Conservation (phyloP, 1,140 invertebrate species). For the Drosophila willistoni region DNA sequence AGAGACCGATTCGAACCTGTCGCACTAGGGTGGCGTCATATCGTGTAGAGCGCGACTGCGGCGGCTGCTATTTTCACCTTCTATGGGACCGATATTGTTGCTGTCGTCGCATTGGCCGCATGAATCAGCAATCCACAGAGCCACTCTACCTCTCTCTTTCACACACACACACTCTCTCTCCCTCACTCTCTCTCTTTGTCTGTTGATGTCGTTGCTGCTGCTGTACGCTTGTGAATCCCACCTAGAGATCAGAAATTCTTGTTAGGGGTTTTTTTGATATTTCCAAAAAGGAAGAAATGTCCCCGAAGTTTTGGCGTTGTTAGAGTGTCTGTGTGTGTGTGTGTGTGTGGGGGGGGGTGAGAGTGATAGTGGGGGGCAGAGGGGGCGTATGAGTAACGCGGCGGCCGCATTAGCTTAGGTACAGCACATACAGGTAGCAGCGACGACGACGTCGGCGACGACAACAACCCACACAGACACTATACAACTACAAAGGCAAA, state of each 20-base stretch:
- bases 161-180: neutral
- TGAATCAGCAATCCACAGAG: constrained; percentile 64
- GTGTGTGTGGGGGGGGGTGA: too few species aligned
- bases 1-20: constrained; percentile 54
- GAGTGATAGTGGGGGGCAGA: neutral
- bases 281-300: constrained; percentile 75
- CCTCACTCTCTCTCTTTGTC: constrained; percentile 30
- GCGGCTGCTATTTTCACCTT: constrained; percentile 76
- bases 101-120: constrained; percentile 69
- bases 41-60: constrained; percentile 38
- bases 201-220: constrained; percentile 2
- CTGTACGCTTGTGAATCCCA: constrained; percentile 61
- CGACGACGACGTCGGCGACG: constrained; percentile 23
- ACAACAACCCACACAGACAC: constrained; percentile 42
- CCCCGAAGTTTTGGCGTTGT: constrained; percentile 39
- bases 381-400: constrained; percentile 72
- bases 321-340: constrained; percentile 14
- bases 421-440: constrained; percentile 43
- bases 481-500: constrained; percentile 4
- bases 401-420: constrained; percentile 1
- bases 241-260: constrained; percentile 33
- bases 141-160: constrained; percentile 8
- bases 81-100: constrained; percentile 59
- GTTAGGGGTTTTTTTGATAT: constrained; percentile 65
- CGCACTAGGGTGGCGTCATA: constrained; percentile 78